Percentiles rank a stretch among this genome's conserved stretches.
Conservation (phyloP, 2,888 invertebrate genomes). For the Perdita meconis region DNA sequence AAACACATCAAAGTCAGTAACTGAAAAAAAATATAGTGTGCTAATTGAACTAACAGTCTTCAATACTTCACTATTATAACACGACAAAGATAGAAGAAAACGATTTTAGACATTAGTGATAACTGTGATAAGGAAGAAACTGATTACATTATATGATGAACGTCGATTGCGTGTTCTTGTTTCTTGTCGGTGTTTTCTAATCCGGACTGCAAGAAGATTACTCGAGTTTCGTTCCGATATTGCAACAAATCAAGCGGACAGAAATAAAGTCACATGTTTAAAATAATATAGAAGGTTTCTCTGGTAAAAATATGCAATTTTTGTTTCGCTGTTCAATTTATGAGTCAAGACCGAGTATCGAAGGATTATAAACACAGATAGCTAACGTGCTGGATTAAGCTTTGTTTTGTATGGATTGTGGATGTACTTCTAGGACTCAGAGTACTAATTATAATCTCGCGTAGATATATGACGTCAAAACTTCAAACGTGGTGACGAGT, state of each 20-base stretch:
- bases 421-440: slow-evolving; percentile 38
- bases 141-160: slow-evolving; percentile 21
- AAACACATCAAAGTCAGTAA: background rate
- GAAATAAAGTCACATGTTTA: background rate
- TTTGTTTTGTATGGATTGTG: slow-evolving; percentile 42
- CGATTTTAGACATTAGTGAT: background rate
- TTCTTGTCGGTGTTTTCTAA: background rate
- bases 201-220: background rate
- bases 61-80: background rate
- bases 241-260: background rate
- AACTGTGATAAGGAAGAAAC: slow-evolving; percentile 15
- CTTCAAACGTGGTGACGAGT: slow-evolving; percentile 51
- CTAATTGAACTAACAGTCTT: background rate
- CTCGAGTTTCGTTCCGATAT: background rate
- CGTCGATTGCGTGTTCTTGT: background rate
- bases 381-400: slow-evolving; percentile 18
- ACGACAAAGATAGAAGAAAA: background rate
- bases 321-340: background rate
- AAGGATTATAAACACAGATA: slow-evolving; percentile 13
- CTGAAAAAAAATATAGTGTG: background rate
- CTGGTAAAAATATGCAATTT: background rate
- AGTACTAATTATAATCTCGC: slow-evolving; percentile 48
- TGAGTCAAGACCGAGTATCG: slow-evolving; percentile 30
- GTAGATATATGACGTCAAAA: slow-evolving; percentile 49
- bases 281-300: background rate